Base-by-base conservation (phyloP, 2,797 vertebrate species). In the Phrynocephalus guinanensis region DNA sequence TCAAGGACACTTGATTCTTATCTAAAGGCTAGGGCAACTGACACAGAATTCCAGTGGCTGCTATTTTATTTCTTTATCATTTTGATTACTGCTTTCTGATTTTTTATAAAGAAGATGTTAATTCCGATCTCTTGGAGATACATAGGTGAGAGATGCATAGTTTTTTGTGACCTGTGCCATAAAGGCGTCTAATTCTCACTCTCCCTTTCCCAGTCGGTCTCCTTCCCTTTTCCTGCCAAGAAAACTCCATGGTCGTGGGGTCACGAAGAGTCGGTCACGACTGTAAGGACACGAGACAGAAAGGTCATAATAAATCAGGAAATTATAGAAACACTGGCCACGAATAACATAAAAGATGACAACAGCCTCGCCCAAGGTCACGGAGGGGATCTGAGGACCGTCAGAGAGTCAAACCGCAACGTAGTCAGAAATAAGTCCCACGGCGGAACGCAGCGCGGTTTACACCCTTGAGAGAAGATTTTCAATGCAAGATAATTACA, bases 331-430 rank as follows among this genome's bases (percentile, higher is more conserved):
- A 77, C 11, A 9, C n/a, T 73, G 30, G 5, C 71, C 16, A 73
- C 6, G 16, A 10, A 73, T 16, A 73, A 73, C 20, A 28, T 63
- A 71, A 79, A 66, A 72, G 67, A 52, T 22, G 0, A 30, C 77
- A 60, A 48, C 76, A 50, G 71, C 66, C 76, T 72, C 24, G 44
- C 2, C 83, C 87, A 88, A 88, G 87, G 87, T 88, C 87, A 88
- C 44, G 13, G 5, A 73, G 71, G 71, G 56, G 38, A 66, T 66
- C 7, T 16, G 44, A 60, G 33, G 52, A 79, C 5, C 60, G 44
- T 30, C 9, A 28, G 20, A 33, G n/a, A 15, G 15, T 4, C n/a
- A 24, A 3, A 20, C 18, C 26, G 67, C 67, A 22, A 67, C 11
- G 24, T 82, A 70, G 6, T 70, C 81, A 82, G 44, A 82, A 71